phyloP scores from a whole-genome alignment of 2,888 invertebrate species.

The Philopedon plagiatum region DNA sequence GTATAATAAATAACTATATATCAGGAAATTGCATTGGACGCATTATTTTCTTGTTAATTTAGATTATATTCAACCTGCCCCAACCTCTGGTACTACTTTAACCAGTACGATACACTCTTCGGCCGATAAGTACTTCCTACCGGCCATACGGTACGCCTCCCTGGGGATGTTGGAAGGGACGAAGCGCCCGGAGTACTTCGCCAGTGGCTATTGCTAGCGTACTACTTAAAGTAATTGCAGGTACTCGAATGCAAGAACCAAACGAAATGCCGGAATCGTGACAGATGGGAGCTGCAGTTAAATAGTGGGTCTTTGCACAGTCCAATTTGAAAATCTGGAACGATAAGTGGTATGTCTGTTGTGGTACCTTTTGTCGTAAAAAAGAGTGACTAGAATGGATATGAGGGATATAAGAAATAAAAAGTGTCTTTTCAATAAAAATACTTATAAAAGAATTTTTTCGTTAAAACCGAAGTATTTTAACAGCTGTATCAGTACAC shows the following conservation, averaged over 20 bases:
- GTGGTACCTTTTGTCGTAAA: neutral
- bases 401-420: no score
- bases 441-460: no score
- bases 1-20: no score
- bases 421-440: no score
- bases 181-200: constrained; percentile 21
- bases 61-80: constrained; percentile 1
- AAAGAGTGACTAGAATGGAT: no score
- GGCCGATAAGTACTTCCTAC: constrained; percentile 21
- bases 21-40: neutral
- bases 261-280: constrained; percentile 12
- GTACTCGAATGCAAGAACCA: neutral
- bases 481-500: no score
- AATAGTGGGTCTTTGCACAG: neutral
- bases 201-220: constrained; percentile 8
- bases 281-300: neutral
- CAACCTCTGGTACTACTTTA: neutral
- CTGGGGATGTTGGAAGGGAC: constrained; percentile 26
- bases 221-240: constrained; percentile 17
- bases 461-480: no score
- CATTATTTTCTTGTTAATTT: neutral
- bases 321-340: neutral
- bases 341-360: neutral
- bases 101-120: constrained; percentile 18
- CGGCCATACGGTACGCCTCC: constrained; percentile 33